Evolutionary conservation across 2,888 invertebrate species (phyloP), one percentile per base, ranked within the genome.

Genomic region (Hofmannophila pseudospretella): DNA sequence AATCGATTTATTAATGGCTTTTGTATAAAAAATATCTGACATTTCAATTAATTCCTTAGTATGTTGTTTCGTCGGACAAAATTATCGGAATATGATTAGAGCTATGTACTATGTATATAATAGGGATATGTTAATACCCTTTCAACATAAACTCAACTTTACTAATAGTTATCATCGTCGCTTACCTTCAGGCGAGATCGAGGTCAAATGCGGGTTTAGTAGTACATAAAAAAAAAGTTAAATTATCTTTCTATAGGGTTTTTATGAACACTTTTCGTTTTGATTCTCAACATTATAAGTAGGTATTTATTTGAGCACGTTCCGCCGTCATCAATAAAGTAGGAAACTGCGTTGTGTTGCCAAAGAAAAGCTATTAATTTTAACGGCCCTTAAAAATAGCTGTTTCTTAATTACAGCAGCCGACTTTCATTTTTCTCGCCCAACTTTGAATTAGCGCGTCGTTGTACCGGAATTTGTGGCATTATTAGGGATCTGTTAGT

Each of bases 371-470:
- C 54, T 57, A 67, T 70, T 67, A 65, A 70, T 67, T 66, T 59
- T 60, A 58, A 56, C 52, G 49, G 50, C 52, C 58, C 56, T 59
- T 52, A 63, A 68, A 61, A 66, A 66, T 60, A 62, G 57, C 59
- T 49, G 59, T 65, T 63, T 62, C 60, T 60, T 72, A 70, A 77
- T 73, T 71, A 64, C 57, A 53, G 46, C 43, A 42, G 51, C 49
- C 45, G 49, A 48, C 48, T 64, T 64, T 58, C 52, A 50, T 51
- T 54, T 57, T 44, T 44, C 32, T 30, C 12, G 22, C 35, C 35
- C 26, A 9, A 23, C 36, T 37, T 27, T 25, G 33, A 41, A 44
- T 55, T 54, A 49, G 37, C 46, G 29, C 42, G 42, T 42, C 34
- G 23, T 23, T 23, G 23, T 23, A 7, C 27, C 27, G 7, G 10